Conservation (phyloP, 2,888 invertebrate genomes). For the Sminthurides aquaticus region DNA sequence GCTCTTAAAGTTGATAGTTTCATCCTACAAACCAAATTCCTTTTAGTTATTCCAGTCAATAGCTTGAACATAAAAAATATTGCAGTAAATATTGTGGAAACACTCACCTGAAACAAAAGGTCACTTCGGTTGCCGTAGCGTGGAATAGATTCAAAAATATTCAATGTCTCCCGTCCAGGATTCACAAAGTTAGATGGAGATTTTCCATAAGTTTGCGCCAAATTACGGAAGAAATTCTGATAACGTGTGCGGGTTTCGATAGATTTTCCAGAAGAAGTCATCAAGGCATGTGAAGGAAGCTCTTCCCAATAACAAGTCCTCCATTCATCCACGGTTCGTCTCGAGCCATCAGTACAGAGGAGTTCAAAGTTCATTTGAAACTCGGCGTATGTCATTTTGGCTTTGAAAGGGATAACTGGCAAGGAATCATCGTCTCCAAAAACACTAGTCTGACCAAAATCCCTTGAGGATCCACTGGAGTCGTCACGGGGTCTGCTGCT, state of each 20-base stretch:
- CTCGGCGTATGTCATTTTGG: slow-evolving; percentile 4
- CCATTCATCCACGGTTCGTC: slow-evolving; percentile 62
- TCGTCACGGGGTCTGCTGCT: not conserved
- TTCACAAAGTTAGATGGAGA: not conserved
- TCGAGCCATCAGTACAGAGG: slow-evolving; percentile 70
- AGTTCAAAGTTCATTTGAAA: slow-evolving; percentile 62
- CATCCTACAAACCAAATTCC: slow-evolving; percentile 63
- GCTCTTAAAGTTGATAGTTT: slow-evolving; percentile 58
- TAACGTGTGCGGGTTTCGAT: slow-evolving; percentile 51
- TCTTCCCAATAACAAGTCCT: slow-evolving; percentile 75
- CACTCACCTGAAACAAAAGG: slow-evolving; percentile 66
- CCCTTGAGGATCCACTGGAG: too few relatives aligned
- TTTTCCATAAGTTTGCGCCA: slow-evolving; percentile 13
- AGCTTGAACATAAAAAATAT: not conserved
- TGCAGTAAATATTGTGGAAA: not conserved
- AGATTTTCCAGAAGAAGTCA: slow-evolving; percentile 71
- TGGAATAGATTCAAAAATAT: slow-evolving; percentile 65
- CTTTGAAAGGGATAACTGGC: not conserved
- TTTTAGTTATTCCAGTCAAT: too few relatives aligned
- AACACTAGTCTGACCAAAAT: not conserved
- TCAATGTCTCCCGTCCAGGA: slow-evolving; percentile 49
- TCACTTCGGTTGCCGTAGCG: slow-evolving; percentile 63
- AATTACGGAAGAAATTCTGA: slow-evolving; percentile 46
- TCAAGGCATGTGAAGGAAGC: slow-evolving; percentile 74
- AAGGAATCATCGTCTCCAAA: not conserved